Conservation (phyloP, 2,888 invertebrate genomes). For the Aphidius colemani region DNA sequence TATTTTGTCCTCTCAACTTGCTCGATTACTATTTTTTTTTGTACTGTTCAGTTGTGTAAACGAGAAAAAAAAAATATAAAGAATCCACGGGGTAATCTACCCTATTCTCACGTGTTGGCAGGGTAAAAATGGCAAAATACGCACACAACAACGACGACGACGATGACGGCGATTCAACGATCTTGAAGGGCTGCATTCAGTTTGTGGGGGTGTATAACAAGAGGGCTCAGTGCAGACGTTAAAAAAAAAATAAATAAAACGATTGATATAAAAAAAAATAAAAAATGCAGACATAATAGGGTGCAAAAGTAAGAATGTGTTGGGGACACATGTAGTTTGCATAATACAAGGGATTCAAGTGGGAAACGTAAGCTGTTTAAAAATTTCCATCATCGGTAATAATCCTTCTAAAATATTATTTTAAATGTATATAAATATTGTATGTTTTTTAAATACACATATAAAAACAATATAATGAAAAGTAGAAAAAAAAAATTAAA, state of each 20-base stretch:
- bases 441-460: background rate
- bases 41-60: background rate
- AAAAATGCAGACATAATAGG: conserved; percentile 19
- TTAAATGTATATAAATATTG: conserved; percentile 39
- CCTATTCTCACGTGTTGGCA: background rate
- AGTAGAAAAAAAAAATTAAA: conserved; percentile 21
- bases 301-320: conserved; percentile 12
- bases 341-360: conserved; percentile 50
- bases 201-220: conserved; percentile 11
- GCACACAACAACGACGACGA: background rate
- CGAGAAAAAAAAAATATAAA: conserved; percentile 19
- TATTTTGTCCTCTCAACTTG: background rate
- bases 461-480: background rate
- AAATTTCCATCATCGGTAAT: conserved; percentile 46
- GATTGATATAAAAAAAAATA: background rate
- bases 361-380: conserved; percentile 50
- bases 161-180: conserved; percentile 9
- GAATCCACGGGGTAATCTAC: background rate
- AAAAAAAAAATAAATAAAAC: conserved; percentile 3
- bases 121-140: background rate
- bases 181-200: conserved; percentile 15
- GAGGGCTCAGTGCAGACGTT: background rate
- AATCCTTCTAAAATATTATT: conserved; percentile 56
- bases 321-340: conserved; percentile 42
- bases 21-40: conserved; percentile 24